These are phyloP conservation scores for Nesoenas mayeri DNA, from an alignment of 2,113 vertebrate genomes.

Conservation along the genomic window DNA sequence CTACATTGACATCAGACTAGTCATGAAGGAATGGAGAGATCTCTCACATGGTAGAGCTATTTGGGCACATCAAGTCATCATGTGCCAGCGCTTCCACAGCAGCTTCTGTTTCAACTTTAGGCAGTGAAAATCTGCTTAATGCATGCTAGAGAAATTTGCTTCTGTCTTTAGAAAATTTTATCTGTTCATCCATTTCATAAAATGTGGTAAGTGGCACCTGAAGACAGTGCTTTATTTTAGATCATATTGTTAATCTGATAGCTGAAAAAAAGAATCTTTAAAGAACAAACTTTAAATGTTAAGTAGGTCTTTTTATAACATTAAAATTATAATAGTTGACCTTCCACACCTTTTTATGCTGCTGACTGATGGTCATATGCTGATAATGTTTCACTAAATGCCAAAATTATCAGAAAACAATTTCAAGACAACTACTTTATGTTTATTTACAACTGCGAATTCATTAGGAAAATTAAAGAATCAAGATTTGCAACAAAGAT, in stretches of 20 bases:
- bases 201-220: background rate
- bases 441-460: background rate
- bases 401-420: background rate
- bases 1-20: background rate
- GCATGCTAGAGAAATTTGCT: background rate
- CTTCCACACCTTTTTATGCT: background rate
- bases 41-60: background rate
- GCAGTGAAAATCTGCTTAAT: background rate
- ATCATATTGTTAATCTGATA: background rate
- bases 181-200: background rate
- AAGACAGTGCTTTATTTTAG: background rate
- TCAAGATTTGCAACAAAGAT: no score
- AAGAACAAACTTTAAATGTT: background rate
- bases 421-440: background rate
- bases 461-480: background rate
- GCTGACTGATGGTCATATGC: background rate
- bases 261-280: background rate
- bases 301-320: background rate
- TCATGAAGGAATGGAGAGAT: background rate
- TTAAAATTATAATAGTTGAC: background rate
- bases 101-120: background rate
- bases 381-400: background rate
- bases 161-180: background rate
- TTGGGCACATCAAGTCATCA: accelerated
- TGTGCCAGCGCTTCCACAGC: background rate